Evolutionary conservation across 1,140 invertebrate species (phyloP).

Genomic region (Cecropterus lyciades): DNA sequence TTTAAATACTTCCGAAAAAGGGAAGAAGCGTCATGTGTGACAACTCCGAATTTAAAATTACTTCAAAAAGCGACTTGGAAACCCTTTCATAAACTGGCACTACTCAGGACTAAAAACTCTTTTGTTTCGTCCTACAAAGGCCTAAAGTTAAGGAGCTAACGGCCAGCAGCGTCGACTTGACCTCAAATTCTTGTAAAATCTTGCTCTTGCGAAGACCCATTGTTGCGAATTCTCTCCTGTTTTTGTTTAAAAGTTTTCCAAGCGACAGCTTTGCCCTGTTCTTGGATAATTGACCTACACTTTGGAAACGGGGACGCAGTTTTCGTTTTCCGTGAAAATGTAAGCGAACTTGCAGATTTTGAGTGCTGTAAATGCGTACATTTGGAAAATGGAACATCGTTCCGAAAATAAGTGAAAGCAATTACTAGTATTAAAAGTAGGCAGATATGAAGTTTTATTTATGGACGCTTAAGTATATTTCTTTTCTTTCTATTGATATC

Average conservation of each 20-base stretch:
- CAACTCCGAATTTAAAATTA: constrained; percentile 1
- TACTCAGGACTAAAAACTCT: constrained; percentile 34
- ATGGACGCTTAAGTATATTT: no score
- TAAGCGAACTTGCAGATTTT: not conserved
- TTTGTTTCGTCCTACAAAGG: constrained; percentile 31
- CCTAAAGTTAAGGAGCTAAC: constrained; percentile 34
- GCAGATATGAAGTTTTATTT: no score
- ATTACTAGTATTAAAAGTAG: not conserved
- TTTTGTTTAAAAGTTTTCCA: constrained; percentile 29
- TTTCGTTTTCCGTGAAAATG: constrained; percentile 1
- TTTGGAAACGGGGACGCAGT: constrained; percentile 11
- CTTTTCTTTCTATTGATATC: no score
- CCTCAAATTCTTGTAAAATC: constrained; percentile 36
- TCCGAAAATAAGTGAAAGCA: not conserved
- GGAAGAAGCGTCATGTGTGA: not conserved
- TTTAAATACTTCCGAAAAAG: no score
- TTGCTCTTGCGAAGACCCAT: constrained; percentile 32
- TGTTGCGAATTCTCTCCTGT: constrained; percentile 33
- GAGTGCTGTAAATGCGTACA: not conserved
- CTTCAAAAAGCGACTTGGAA: not conserved
- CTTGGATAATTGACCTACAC: constrained; percentile 35
- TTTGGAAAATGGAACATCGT: constrained; percentile 4
- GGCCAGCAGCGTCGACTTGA: constrained; percentile 25
- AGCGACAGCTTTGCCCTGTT: constrained; percentile 28
- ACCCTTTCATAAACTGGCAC: constrained; percentile 15